Percentiles rank a stretch among this genome's conserved stretches.
These are phyloP conservation scores for Rhodophaea formosa DNA, from an alignment of 2,888 invertebrate species.

Conservation along the genomic window DNA sequence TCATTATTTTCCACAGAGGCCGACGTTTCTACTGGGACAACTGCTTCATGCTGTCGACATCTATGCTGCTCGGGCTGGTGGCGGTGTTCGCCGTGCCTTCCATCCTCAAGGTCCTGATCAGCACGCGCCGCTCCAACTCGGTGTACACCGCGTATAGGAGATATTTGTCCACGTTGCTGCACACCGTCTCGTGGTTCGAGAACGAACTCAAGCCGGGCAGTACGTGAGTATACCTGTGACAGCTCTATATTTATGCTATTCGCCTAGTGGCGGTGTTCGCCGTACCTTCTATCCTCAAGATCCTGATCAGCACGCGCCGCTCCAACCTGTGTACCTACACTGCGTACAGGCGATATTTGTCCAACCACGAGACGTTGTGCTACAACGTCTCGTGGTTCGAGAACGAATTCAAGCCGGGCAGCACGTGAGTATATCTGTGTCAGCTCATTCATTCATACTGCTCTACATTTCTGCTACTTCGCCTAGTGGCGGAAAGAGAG, in stretches of 20 bases:
- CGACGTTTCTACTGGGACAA: conserved; percentile 87
- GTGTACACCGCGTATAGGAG: conserved; percentile 87
- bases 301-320: conserved; percentile 86
- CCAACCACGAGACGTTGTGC: too few relatives aligned
- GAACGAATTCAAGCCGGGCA: too few relatives aligned
- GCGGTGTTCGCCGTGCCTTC: conserved; percentile 88
- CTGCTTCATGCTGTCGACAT: conserved; percentile 84
- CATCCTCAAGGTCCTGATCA: conserved; percentile 85
- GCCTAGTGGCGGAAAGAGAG: too few relatives aligned
- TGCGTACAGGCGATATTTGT: too few relatives aligned
- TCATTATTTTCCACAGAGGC: conserved; percentile 82
- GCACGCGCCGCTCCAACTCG: conserved; percentile 86
- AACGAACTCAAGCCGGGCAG: conserved; percentile 83
- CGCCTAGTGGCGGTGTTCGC: conserved; percentile 89
- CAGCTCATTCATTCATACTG: too few relatives aligned
- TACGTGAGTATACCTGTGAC: conserved; percentile 76
- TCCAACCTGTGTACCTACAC: conserved; percentile 85
- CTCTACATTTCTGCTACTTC: too few relatives aligned
- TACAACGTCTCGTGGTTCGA: too few relatives aligned
- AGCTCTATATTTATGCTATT: conserved; percentile 87
- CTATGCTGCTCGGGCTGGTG: conserved; percentile 89
- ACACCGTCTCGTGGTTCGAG: conserved; percentile 90
- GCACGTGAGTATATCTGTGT: neutral
- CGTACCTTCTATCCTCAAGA: conserved; percentile 86
- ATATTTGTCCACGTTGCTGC: conserved; percentile 89